These are phyloP conservation scores for Shargacucullia verbasci DNA, from an alignment of 2,888 invertebrate genomes.

Conservation along the genomic window DNA sequence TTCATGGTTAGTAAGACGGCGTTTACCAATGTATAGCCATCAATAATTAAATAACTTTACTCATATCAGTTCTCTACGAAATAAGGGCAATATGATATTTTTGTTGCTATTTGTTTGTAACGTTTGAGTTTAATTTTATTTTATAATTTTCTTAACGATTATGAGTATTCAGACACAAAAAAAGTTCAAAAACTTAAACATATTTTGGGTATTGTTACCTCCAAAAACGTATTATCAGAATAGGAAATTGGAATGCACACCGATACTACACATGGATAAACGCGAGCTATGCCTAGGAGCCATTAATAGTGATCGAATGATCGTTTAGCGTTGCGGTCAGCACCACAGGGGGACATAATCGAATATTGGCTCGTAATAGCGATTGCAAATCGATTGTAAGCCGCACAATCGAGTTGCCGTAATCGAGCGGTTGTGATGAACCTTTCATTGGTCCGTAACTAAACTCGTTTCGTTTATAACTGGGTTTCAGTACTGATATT, in stretches of 20 bases:
- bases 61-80: no score
- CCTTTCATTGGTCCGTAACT: slow-evolving; percentile 55
- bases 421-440: slow-evolving; percentile 63
- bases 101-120: no score
- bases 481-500: slow-evolving; percentile 29
- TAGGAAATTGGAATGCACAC: slow-evolving; percentile 10
- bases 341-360: slow-evolving; percentile 70
- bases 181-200: no score
- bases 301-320: slow-evolving; percentile 61
- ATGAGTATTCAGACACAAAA: no score
- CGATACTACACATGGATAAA: slow-evolving; percentile 34
- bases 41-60: no score
- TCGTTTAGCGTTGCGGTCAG: slow-evolving; percentile 61
- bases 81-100: no score
- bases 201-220: no score
- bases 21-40: no score
- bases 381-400: slow-evolving; percentile 79
- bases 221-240: no score
- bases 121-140: no score
- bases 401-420: slow-evolving; percentile 69
- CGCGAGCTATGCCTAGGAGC: slow-evolving; percentile 40
- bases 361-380: slow-evolving; percentile 75
- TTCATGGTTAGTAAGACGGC: no score
- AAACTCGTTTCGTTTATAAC: slow-evolving; percentile 41
- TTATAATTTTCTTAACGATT: no score